Conservation (phyloP, 2,113 vertebrate species). For the Labeo catla region DNA sequence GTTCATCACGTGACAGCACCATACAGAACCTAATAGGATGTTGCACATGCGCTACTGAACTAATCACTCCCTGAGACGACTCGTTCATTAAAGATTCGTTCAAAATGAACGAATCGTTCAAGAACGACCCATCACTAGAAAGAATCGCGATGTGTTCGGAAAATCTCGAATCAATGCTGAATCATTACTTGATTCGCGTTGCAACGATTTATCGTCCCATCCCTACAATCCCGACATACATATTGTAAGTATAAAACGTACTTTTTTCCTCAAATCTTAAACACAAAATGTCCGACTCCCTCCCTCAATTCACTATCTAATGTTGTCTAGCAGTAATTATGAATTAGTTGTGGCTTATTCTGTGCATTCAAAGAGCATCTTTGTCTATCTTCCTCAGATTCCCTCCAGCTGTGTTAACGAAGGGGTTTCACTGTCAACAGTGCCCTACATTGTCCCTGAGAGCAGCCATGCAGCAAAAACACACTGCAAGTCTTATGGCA, state of each 20-base stretch:
- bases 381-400: background rate
- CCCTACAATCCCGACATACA: background rate
- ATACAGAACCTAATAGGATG: too few species aligned
- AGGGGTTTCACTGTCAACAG: constrained; percentile 3
- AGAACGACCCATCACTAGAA: too few species aligned
- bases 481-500: background rate
- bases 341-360: constrained; percentile 6
- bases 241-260: background rate
- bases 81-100: too few species aligned
- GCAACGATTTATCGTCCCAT: too few species aligned
- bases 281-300: background rate
- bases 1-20: too few species aligned
- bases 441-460: background rate
- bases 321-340: background rate
- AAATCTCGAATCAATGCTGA: too few species aligned
- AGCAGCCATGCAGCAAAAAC: background rate
- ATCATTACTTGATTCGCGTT: too few species aligned
- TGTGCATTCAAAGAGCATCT: constrained; percentile 28
- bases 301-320: background rate
- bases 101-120: too few species aligned
- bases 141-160: too few species aligned
- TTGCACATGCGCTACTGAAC: too few species aligned
- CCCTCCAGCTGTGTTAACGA: constrained; percentile 15
- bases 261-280: background rate
- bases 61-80: too few species aligned